Base-by-base conservation (phyloP, 2,888 invertebrate species). In the Folsomia manolachei region DNA sequence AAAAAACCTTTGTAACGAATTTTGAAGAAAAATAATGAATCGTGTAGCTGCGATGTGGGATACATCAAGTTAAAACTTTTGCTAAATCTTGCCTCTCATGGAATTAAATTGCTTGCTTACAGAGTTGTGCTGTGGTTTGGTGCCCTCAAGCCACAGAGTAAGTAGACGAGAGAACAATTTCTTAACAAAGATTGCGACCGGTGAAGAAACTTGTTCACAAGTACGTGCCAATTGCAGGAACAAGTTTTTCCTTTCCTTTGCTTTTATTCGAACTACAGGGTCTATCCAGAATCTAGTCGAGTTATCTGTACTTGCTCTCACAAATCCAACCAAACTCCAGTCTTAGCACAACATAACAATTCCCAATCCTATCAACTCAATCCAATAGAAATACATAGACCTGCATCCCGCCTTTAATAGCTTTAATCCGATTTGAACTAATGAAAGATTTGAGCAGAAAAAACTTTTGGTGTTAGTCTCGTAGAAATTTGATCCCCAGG, bases 401-500 rank as follows among this genome's bases (percentile, higher is more conserved):
- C n/a, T n/a, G 11, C 56, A 14, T 19, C 56, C 7, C 18, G 56
- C n/a, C 56, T 56, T 56, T 56, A 56, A 56, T 56, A 19, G 56
- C 56, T 56, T 56, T 56, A 56, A 56, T 56, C 56, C 56, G 56
- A 56, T 56, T 56, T 56, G 19, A 56, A 56, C 56, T 56, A 56
- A 56, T 56, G 56, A 56, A 56, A 56, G 56, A 56, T 56, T 56
- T 56, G 56, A 56, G 56, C 56, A 56, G 21, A n/a, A 56, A 56
- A 18, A 19, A 4, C n/a, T 56, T 21, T 56, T 56, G 56, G 56
- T 56, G 39, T 39, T 39, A 14, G 39, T 64, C 64, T 27, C 26
- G 26, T 60, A 19, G 60, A 27, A n/a, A 64, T 64, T 64, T 66
- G 65, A 66, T 66, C 65, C 21, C 52, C 21, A 4, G n/a, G n/a